Evolutionary conservation across 2,888 invertebrate genomes (phyloP).

Genomic region (Calameuta filiformis): DNA sequence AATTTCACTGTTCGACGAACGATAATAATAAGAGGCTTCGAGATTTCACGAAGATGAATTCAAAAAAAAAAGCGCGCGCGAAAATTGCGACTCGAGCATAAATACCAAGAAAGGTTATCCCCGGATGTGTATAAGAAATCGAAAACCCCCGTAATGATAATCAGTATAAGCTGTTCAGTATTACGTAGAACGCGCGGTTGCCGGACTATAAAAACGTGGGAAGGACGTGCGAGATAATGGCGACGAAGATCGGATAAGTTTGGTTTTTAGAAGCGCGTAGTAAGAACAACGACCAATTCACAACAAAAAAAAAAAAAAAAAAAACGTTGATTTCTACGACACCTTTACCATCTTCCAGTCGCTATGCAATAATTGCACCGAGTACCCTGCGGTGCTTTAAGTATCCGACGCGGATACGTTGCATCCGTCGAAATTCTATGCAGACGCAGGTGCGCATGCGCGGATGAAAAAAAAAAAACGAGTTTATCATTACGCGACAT

Average conservation of each 20-base stretch:
- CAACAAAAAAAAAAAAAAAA: background rate
- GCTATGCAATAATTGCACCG: background rate
- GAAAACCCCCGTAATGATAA: background rate
- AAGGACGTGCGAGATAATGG: constrained; percentile 29
- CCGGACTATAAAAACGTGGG: constrained; percentile 13
- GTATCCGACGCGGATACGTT: background rate
- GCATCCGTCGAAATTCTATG: background rate
- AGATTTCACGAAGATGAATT: background rate
- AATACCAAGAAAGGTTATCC: background rate
- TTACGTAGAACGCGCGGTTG: constrained; percentile 16
- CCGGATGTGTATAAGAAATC: background rate
- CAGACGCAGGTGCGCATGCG: background rate
- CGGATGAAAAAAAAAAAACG: background rate
- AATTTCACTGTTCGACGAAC: background rate
- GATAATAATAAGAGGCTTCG: background rate
- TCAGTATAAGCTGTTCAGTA: constrained; percentile 19
- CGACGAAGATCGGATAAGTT: constrained; percentile 33
- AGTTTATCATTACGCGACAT: background rate
- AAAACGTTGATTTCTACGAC: background rate
- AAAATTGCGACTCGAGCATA: background rate
- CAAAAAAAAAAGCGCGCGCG: background rate
- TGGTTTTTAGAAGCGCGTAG: constrained; percentile 15
- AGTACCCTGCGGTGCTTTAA: background rate
- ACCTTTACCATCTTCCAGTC: background rate
- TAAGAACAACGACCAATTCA: background rate